Evolutionary conservation across 2,113 vertebrate species (phyloP).

Genomic region (Hippocampus guttulatus): DNA sequence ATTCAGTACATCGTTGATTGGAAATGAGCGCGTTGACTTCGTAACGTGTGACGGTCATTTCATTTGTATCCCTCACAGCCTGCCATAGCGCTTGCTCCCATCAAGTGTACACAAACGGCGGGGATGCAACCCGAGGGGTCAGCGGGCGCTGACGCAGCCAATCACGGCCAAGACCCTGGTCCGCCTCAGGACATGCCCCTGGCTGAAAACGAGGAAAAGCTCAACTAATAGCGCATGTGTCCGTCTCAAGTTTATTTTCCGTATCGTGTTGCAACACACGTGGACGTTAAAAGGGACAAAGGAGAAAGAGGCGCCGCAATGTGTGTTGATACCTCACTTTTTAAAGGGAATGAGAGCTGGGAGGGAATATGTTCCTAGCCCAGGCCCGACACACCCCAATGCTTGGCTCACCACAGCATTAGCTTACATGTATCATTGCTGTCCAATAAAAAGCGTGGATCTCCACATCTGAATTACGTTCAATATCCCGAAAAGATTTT

Average conservation of each 20-base stretch:
- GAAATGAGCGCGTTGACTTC: neutral
- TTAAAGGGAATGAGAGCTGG: neutral
- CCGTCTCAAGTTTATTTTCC: slow-evolving; percentile 30
- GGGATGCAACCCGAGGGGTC: slow-evolving; percentile 47
- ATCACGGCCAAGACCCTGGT: slow-evolving; percentile 45
- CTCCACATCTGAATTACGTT: neutral
- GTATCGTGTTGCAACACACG: slow-evolving; percentile 15
- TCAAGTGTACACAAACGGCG: slow-evolving; percentile 68
- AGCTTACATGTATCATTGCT: neutral
- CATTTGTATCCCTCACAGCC: slow-evolving; percentile 65
- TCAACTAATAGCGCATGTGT: slow-evolving; percentile 54
- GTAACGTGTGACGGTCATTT: neutral
- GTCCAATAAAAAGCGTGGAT: neutral
- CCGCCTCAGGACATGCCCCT: slow-evolving; percentile 31
- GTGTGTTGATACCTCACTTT: neutral
- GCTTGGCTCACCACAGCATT: neutral
- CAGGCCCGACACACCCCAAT: neutral
- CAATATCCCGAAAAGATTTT: neutral
- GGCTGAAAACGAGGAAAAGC: slow-evolving; percentile 43
- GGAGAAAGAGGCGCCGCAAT: neutral
- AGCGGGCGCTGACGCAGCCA: slow-evolving; percentile 32
- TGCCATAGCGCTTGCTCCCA: slow-evolving; percentile 76
- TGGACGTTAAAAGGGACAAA: slow-evolving; percentile 37
- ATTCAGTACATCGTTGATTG: neutral
- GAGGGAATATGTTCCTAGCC: too few species aligned